These are phyloP conservation scores for Parotia lawesii DNA, from an alignment of 2,113 vertebrate species.

Conservation along the genomic window DNA sequence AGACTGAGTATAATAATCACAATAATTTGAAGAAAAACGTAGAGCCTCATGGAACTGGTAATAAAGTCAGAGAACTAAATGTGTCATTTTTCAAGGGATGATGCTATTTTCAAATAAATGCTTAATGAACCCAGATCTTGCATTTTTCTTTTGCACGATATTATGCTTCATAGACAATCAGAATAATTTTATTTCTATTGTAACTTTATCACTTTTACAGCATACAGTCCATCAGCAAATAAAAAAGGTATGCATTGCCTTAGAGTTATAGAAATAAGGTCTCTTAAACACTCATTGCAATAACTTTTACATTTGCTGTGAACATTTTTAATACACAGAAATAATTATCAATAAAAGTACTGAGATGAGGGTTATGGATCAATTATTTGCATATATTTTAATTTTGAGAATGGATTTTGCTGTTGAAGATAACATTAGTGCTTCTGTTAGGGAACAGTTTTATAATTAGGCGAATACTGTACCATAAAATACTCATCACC, in stretches of 20 bases:
- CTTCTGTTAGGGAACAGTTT: constrained; percentile 28
- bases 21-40: constrained; percentile 49
- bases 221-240: neutral
- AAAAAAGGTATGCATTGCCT: neutral
- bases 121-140: constrained; percentile 22
- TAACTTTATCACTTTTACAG: constrained; percentile 15
- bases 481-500: constrained; percentile 55
- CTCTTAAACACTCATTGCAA: neutral
- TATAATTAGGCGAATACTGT: constrained; percentile 49
- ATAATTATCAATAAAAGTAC: constrained; percentile 43
- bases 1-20: constrained; percentile 49
- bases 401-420: constrained; percentile 42
- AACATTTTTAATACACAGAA: constrained; percentile 33
- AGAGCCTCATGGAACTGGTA: neutral
- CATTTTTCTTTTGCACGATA: constrained; percentile 1
- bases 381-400: constrained; percentile 18
- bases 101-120: constrained; percentile 36
- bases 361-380: neutral
- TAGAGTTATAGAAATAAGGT: neutral
- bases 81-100: neutral
- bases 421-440: neutral
- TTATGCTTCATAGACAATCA: neutral
- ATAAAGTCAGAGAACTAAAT: constrained; percentile 12
- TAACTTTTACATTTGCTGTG: constrained; percentile 10
- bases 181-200: constrained; percentile 36